A percentile compares a stretch with the other conserved stretches of the same genome.
Conservation (phyloP, 2,797 vertebrate species). For the Ctenopoma kingsleyae region DNA sequence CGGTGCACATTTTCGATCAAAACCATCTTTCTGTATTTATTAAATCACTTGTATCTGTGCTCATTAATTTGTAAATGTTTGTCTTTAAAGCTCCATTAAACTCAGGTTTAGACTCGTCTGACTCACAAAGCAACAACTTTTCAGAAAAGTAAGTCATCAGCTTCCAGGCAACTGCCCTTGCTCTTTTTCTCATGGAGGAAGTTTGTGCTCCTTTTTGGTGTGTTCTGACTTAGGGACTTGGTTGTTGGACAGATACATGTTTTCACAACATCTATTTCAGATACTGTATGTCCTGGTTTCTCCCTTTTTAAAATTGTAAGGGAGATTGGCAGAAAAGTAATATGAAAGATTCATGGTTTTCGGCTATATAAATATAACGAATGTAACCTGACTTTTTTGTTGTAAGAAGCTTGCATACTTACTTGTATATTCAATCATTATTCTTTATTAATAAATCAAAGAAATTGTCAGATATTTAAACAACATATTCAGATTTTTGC, state of each 20-base stretch:
- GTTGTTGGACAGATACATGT: neutral
- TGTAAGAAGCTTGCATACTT: too few relatives aligned
- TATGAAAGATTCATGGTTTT: too few relatives aligned
- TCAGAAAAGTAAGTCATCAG: slow-evolving; percentile 11
- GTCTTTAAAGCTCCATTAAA: slow-evolving; percentile 61
- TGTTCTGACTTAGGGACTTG: neutral
- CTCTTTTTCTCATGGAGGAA: neutral
- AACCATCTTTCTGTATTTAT: slow-evolving; percentile 27
- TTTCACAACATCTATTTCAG: neutral
- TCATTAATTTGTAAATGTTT: slow-evolving; percentile 28
- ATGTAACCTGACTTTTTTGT: too few relatives aligned
- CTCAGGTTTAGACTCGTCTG: slow-evolving; percentile 32
- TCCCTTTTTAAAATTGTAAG: neutral
- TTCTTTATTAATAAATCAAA: too few relatives aligned
- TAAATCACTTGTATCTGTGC: slow-evolving; percentile 33
- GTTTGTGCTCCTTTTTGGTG: neutral
- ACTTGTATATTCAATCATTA: too few relatives aligned
- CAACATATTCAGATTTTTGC: too few relatives aligned
- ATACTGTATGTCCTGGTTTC: neutral
- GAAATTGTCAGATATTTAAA: too few relatives aligned
- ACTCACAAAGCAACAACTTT: neutral
- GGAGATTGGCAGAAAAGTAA: too few relatives aligned
- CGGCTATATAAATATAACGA: too few relatives aligned
- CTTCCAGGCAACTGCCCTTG: neutral
- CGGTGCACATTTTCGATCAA: slow-evolving; percentile 36